Evolutionary conservation across 2,888 invertebrate species (phyloP), one percentile per base, ranked within the genome.

Genomic region (Drosophila limbata): DNA sequence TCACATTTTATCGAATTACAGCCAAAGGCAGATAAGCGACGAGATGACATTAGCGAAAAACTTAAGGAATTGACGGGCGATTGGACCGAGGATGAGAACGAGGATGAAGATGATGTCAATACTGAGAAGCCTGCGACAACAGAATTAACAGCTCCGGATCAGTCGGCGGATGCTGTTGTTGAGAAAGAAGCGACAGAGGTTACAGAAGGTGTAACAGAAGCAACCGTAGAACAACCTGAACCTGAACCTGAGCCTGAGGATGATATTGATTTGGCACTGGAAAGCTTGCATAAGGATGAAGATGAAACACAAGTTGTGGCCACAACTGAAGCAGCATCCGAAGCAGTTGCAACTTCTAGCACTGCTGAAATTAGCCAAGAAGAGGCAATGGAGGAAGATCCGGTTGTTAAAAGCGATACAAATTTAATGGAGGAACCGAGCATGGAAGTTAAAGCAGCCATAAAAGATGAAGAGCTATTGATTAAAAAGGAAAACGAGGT

Each of bases 21-120:
- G 86, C 71, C 73, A 60, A 87, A 84, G 31, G 25, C 52, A 42
- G 85, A 85, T 25, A 88, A 81, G 17, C 81, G 85, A 39, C 83
- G 85, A 17, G 92, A 92, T 63, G 91, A 91, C 60, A 91, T 92
- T 44, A 91, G 90, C 44, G 81, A 90, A 59, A 92, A 92, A 71
- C 79, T 92, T 33, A 92, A 91, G 45, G 90, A 92, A 70, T 73
- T 92, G 8, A 92, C 92, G 10, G 92, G 91, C 10, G 92, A 93
- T 81, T 93, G 92, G 93, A 84, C 90, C 1, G 92, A 92, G 56
- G 92, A 93, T 72, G 93, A 92, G 35, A 90, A 90, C 55, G 92
- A 91, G 2, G 89, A 90, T 1, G 88, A 90, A 0, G 84, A 64
- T 1, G 82, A 84, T 8, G 73, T 70, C 2, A 28, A 6, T 28